Base-by-base conservation (phyloP, 2,888 invertebrate genomes). In the Marronus borbonicus region DNA sequence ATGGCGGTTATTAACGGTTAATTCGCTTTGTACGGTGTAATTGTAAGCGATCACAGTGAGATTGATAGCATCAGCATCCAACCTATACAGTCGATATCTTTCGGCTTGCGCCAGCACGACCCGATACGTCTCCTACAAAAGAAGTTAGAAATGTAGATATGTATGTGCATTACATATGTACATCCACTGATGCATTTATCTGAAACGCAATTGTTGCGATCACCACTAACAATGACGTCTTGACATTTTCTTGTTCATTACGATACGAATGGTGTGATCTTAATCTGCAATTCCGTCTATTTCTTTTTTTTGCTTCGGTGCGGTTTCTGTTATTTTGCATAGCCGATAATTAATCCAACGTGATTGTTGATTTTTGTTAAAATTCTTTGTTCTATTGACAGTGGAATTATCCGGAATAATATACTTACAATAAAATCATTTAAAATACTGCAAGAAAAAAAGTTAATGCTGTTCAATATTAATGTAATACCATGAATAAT, bases 1-100 rank as follows among this genome's bases (percentile, higher is more conserved):
- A 76, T 76, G 66, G 66, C 65, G 66, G 72, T 66, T 76, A 76
- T 76, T 76, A 76, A 76, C 76, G 76, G 76, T 76, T 76, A 76
- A 76, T 76, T 66, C 76, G 76, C 66, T 76, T 76, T 55, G 76
- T 76, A 66, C 64, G 76, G 66, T 58, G 58, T 76, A 65, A 76
- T 76, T 76, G 76, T 76, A 76, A 66, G 66, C 76, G 76, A 76
- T 76, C 76, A 65, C 76, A 24, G n/a, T n/a, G 76, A 76, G 76
- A 76, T 68, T 76, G 76, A 76, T 76, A 66, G 58, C 75, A 68
- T 50, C 68, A 50, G 68, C 24, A 50, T 68, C 68, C 24, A 66
- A 68, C 50, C 17, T 12, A 50, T 28, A 14, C 28, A 44, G 7
- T 36, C 12, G 44, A 20, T 17, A 36, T 24, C 28, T 7, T 14